Percentiles rank a stretch among this genome's conserved stretches.
phyloP scores from a whole-genome alignment of 64 coral and sea anemone genomes.

The Exaiptasia diaphana region DNA sequence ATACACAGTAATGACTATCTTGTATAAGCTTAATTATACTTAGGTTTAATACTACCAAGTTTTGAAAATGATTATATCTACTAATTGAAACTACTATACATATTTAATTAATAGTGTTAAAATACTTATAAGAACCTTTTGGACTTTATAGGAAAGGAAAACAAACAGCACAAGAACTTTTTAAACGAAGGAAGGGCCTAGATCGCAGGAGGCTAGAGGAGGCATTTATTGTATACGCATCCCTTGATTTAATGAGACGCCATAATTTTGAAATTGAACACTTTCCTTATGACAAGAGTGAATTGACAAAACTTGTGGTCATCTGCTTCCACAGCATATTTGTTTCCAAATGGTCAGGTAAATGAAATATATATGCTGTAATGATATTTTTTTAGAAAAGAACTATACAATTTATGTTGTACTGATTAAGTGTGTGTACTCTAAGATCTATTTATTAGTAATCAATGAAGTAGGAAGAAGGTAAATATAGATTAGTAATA shows the following conservation, averaged over 20 bases:
- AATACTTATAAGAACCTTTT: too few species aligned
- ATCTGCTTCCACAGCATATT: slow-evolving; percentile 12
- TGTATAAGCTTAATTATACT: too few species aligned
- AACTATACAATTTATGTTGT: background rate
- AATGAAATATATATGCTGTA: slow-evolving; percentile 3
- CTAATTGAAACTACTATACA: too few species aligned
- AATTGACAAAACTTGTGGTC: slow-evolving; percentile 3
- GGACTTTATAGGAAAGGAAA: background rate
- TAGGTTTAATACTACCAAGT: too few species aligned
- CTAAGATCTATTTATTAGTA: too few species aligned
- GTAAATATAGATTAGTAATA: too few species aligned
- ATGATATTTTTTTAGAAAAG: background rate
- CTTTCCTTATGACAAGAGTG: slow-evolving; percentile 26
- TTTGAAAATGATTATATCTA: too few species aligned
- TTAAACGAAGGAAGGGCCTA: background rate
- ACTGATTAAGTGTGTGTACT: too few species aligned
- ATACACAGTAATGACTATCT: too few species aligned
- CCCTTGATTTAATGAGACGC: background rate
- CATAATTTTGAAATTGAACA: background rate
- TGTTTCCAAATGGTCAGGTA: slow-evolving; percentile 42
- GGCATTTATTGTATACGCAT: slow-evolving; percentile 47
- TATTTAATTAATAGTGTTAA: too few species aligned
- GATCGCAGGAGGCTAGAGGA: slow-evolving; percentile 63
- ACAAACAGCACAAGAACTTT: background rate
- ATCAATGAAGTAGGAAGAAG: too few species aligned